Evolutionary conservation across 2,888 invertebrate genomes (phyloP).

Genomic region (Clivina fossor): DNA sequence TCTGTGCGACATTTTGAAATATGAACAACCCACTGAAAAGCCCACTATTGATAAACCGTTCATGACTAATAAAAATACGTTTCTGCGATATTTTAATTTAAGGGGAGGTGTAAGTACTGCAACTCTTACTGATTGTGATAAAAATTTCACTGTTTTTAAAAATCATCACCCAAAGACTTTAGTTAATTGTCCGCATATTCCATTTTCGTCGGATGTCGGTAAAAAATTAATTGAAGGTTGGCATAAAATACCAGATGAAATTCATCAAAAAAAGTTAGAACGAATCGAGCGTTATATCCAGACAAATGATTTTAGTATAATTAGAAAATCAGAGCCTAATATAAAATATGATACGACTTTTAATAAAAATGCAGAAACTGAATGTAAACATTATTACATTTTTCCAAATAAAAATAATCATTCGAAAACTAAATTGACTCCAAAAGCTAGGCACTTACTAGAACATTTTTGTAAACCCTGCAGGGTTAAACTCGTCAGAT

Average conservation of each 20-base stretch:
- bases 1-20: too few relatives aligned
- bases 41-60: too few relatives aligned
- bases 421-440: slow-evolving; percentile 16
- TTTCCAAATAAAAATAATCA: slow-evolving; percentile 19
- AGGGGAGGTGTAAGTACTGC: too few relatives aligned
- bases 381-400: slow-evolving; percentile 19
- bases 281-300: slow-evolving; percentile 45
- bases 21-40: too few relatives aligned
- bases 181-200: slow-evolving; percentile 41
- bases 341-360: slow-evolving; percentile 35
- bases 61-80: too few relatives aligned
- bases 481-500: slow-evolving; percentile 9
- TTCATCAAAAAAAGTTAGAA: slow-evolving; percentile 42
- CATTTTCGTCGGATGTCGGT: slow-evolving; percentile 48
- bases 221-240: slow-evolving; percentile 42
- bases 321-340: slow-evolving; percentile 13
- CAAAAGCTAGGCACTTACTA: slow-evolving; percentile 14
- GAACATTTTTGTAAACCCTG: slow-evolving; percentile 27
- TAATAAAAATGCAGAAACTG: slow-evolving; percentile 26
- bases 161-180: slow-evolving; percentile 35
- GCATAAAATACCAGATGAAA: slow-evolving; percentile 41
- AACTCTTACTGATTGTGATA: too few relatives aligned
- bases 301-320: slow-evolving; percentile 1
- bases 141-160: too few relatives aligned
- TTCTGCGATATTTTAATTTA: too few relatives aligned